Conservation (phyloP, 2,113 vertebrate species). For the Etia nguti region DNA sequence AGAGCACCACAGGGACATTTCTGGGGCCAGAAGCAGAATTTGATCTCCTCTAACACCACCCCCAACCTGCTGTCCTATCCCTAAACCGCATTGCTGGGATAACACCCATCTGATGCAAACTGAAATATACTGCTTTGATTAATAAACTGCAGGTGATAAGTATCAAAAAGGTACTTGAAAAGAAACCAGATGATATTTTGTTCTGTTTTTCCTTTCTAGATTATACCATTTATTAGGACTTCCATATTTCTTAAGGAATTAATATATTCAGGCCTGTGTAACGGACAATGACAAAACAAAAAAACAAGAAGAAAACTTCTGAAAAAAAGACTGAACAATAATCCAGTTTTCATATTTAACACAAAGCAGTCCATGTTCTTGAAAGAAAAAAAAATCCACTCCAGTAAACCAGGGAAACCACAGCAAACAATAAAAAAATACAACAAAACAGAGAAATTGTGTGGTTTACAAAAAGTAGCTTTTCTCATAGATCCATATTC, state of each 20-base stretch:
- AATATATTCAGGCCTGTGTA: background rate
- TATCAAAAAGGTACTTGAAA: background rate
- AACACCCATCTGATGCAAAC: background rate
- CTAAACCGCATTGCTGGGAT: background rate
- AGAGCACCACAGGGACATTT: constrained; percentile 23
- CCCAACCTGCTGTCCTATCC: background rate
- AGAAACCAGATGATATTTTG: background rate
- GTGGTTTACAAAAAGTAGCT: background rate
- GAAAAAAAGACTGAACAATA: background rate
- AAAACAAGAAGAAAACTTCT: background rate
- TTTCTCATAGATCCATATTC: too few species aligned
- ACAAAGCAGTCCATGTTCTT: background rate
- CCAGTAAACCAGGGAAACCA: background rate
- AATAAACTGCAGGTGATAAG: background rate
- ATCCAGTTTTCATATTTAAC: background rate
- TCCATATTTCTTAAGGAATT: background rate
- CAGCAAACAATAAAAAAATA: background rate
- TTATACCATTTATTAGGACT: background rate
- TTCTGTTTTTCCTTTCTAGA: background rate
- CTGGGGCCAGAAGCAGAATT: constrained; percentile 39
- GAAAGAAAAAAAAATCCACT: background rate
- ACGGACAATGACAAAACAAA: background rate
- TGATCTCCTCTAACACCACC: constrained; percentile 1
- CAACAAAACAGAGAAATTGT: background rate
- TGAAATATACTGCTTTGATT: background rate